Evolutionary conservation across 2,888 invertebrate species (phyloP).

Genomic region (Drosophila setosimentum): DNA sequence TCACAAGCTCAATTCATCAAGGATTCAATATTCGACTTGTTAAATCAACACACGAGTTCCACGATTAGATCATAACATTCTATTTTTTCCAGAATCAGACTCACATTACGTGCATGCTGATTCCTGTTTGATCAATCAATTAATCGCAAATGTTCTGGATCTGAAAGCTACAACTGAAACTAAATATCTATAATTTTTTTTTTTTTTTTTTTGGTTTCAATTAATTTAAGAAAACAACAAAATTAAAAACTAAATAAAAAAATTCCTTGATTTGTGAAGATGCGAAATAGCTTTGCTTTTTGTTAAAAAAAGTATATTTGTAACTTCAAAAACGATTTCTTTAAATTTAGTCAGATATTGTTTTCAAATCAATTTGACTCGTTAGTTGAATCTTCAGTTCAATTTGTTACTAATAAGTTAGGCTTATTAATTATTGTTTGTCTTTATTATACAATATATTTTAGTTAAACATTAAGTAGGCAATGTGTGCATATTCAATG

Average conservation of each 20-base stretch:
- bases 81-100: slow-evolving; percentile 31
- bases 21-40: slow-evolving; percentile 36
- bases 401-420: not conserved
- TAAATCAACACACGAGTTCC: slow-evolving; percentile 27
- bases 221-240: not conserved
- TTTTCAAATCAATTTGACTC: not conserved
- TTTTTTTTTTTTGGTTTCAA: not conserved
- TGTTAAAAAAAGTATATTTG: not conserved
- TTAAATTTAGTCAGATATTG: not conserved
- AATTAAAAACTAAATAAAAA: not conserved
- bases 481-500: not conserved
- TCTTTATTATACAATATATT: not conserved
- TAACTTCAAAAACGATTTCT: not conserved
- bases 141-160: slow-evolving; percentile 41
- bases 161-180: slow-evolving; percentile 17
- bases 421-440: not conserved
- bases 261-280: not conserved
- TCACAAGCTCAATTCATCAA: slow-evolving; percentile 48
- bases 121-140: slow-evolving; percentile 20
- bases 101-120: not conserved
- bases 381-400: not conserved
- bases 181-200: not conserved
- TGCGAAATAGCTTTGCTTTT: not conserved
- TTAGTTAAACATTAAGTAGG: not conserved
- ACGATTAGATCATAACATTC: slow-evolving; percentile 37